A percentile compares a stretch with the other conserved stretches of the same genome.
Evolutionary conservation across 2,888 invertebrate genomes (phyloP).

Genomic region (Drosophila kokeensis): DNA sequence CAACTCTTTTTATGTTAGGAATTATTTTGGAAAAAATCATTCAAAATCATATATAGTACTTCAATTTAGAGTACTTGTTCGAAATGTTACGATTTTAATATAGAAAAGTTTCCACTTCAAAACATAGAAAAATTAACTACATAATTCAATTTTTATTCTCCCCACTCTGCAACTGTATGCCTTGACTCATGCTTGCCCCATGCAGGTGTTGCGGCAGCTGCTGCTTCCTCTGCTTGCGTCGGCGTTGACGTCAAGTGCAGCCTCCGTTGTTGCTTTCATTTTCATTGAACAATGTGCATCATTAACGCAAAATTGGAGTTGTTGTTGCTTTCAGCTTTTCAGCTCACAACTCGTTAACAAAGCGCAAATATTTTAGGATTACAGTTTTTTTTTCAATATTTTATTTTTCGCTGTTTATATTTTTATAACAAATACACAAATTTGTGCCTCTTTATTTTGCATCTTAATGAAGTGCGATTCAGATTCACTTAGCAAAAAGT

Average conservation of each 20-base stretch:
- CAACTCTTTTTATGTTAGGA: neutral
- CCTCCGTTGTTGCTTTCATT: slow-evolving; percentile 66
- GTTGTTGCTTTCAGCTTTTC: slow-evolving; percentile 37
- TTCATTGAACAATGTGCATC: slow-evolving; percentile 80
- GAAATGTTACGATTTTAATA: neutral
- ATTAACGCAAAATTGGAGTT: slow-evolving; percentile 64
- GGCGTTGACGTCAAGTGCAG: slow-evolving; percentile 22
- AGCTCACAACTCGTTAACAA: slow-evolving; percentile 67
- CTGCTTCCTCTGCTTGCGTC: neutral
- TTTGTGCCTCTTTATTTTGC: slow-evolving; percentile 48
- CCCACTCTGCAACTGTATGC: neutral
- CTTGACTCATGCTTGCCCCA: slow-evolving; percentile 6
- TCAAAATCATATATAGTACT: neutral
- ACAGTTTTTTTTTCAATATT: slow-evolving; percentile 46
- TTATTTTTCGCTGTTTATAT: slow-evolving; percentile 50
- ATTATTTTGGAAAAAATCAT: neutral
- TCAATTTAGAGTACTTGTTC: neutral
- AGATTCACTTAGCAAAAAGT: slow-evolving; percentile 57
- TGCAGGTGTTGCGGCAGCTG: slow-evolving; percentile 25
- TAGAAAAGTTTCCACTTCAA: neutral
- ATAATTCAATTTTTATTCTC: neutral
- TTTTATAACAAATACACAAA: slow-evolving; percentile 61
- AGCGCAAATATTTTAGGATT: slow-evolving; percentile 79
- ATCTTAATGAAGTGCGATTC: slow-evolving; percentile 78
- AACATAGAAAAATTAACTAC: neutral